These are phyloP conservation scores for Tiaroga cobitis DNA, from an alignment of 2,797 vertebrate genomes.

Conservation along the genomic window DNA sequence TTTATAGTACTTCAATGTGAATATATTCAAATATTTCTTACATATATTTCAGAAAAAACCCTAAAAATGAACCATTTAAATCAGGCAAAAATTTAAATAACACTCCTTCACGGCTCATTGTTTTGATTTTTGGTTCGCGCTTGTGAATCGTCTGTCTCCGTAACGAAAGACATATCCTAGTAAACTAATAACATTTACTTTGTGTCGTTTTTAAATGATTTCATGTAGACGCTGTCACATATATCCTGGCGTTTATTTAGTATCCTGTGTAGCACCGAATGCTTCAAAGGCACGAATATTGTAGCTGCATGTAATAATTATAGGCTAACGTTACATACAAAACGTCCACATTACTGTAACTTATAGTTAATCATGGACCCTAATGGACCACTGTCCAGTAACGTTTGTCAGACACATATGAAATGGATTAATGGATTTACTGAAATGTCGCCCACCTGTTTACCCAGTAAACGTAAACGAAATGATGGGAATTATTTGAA, in stretches of 20 bases:
- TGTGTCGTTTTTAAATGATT: not conserved
- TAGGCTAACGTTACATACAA: not conserved
- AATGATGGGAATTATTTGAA: slow-evolving; percentile 33
- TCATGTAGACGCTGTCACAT: not conserved
- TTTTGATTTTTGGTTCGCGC: slow-evolving; percentile 26
- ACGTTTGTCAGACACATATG: slow-evolving; percentile 16
- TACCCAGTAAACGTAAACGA: slow-evolving; percentile 60
- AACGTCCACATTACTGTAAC: not conserved
- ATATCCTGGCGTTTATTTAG: not conserved
- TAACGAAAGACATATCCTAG: not conserved
- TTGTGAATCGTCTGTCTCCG: not conserved
- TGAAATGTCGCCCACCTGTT: slow-evolving; percentile 20
- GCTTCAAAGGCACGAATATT: not conserved
- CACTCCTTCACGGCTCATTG: not conserved
- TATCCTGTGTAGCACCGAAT: not conserved
- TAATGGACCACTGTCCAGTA: slow-evolving; percentile 7
- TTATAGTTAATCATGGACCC: slow-evolving; percentile 22
- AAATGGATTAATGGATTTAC: slow-evolving; percentile 32
- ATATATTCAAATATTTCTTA: not conserved
- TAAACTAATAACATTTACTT: not conserved
- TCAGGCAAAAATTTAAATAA: slow-evolving; percentile 1
- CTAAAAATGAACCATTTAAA: not conserved
- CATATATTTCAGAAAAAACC: not conserved
- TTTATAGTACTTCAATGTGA: not conserved
- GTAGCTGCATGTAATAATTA: not conserved